These are phyloP conservation scores for Eudemis profundana DNA, from an alignment of 2,888 invertebrate species.

Conservation along the genomic window DNA sequence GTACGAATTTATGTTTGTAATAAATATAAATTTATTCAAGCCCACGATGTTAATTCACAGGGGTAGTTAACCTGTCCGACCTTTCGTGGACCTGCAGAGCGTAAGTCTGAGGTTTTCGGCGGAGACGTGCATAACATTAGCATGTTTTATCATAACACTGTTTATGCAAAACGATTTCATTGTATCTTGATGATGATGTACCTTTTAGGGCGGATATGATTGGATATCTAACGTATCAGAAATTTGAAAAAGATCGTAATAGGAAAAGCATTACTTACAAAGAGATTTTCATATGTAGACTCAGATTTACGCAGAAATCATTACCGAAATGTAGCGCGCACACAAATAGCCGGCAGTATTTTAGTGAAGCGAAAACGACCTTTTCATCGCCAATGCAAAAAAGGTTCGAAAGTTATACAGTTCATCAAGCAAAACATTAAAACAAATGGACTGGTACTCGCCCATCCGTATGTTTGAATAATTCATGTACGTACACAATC, in stretches of 20 bases:
- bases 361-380: constrained; percentile 32
- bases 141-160: constrained; percentile 25
- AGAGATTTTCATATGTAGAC: too few relatives aligned
- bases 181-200: too few relatives aligned
- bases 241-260: too few relatives aligned
- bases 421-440: constrained; percentile 77
- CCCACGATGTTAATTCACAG: constrained; percentile 43
- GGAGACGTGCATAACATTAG: constrained; percentile 37
- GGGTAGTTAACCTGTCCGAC: constrained; percentile 42
- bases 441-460: constrained; percentile 75
- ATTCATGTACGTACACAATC: constrained; percentile 82
- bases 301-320: background rate
- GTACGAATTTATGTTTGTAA: constrained; percentile 44
- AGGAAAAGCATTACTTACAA: too few relatives aligned
- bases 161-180: constrained; percentile 1
- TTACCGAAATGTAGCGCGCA: constrained; percentile 24
- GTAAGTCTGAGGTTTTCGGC: constrained; percentile 35
- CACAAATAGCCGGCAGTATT: constrained; percentile 19
- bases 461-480: constrained; percentile 78
- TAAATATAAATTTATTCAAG: constrained; percentile 45
- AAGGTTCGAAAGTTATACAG: constrained; percentile 62
- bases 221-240: too few relatives aligned
- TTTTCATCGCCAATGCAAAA: constrained; percentile 47
- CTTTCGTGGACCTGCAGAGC: constrained; percentile 27
- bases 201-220: too few relatives aligned